Evolutionary conservation across 2,888 invertebrate species (phyloP).

Genomic region (Diloba caeruleocephala): DNA sequence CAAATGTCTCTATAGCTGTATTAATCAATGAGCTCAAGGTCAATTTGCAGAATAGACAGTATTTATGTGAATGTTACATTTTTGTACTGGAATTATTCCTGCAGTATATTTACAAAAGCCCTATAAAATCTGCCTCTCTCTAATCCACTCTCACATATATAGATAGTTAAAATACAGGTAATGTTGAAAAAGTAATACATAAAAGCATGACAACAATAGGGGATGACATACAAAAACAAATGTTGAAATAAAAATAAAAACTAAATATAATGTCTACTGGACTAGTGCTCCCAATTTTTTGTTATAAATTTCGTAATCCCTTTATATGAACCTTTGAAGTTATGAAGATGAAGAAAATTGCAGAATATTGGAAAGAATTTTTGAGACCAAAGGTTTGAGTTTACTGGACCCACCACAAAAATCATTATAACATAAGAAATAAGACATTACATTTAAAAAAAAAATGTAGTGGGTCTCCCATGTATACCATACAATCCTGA

Average conservation of each 20-base stretch:
- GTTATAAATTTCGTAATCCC: no score
- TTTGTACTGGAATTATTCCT: no score
- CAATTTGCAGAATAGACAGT: neutral
- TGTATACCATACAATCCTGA: neutral
- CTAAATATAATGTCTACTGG: conserved; percentile 18
- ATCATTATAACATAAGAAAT: no score
- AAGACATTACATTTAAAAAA: no score
- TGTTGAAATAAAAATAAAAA: conserved; percentile 3
- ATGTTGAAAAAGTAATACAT: conserved; percentile 8
- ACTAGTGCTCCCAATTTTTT: neutral
- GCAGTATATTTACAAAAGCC: neutral
- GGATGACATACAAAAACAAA: conserved; percentile 11
- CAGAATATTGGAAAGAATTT: no score
- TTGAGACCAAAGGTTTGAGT: conserved; percentile 3
- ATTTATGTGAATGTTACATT: conserved; percentile 4
- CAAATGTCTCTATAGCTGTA: no score
- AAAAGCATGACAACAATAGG: conserved; percentile 26
- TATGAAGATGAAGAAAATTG: no score
- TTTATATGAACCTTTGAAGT: no score
- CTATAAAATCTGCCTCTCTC: neutral
- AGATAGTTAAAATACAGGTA: conserved; percentile 6
- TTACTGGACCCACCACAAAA: conserved; percentile 10
- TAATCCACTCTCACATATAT: conserved; percentile 42
- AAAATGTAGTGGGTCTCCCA: conserved; percentile 9
- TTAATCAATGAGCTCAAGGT: conserved; percentile 13